Conservation (phyloP, 2,888 invertebrate genomes). For the Homarus gammarus region DNA sequence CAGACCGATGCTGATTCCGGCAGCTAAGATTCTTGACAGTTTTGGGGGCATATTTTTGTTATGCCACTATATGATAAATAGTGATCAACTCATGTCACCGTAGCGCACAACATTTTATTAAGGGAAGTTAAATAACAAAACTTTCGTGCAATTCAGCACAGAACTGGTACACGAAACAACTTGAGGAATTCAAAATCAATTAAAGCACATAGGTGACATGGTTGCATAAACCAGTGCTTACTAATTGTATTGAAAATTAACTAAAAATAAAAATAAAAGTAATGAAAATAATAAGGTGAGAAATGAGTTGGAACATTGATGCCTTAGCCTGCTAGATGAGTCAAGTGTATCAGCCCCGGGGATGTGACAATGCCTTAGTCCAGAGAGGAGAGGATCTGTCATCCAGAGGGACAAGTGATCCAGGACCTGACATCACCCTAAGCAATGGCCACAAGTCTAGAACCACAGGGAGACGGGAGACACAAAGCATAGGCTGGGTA, state of each 20-base stretch:
- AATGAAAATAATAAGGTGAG: slow-evolving; percentile 60
- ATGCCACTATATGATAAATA: slow-evolving; percentile 65
- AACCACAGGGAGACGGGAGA: slow-evolving; percentile 60
- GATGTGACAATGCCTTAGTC: slow-evolving; percentile 51
- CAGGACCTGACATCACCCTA: slow-evolving; percentile 45
- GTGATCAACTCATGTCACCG: slow-evolving; percentile 65
- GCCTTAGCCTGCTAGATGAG: slow-evolving; percentile 48
- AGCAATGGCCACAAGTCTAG: slow-evolving; percentile 31
- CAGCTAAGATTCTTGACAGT: slow-evolving; percentile 63
- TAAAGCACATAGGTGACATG: slow-evolving; percentile 66
- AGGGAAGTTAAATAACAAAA: not conserved
- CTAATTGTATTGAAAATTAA: slow-evolving; percentile 58
- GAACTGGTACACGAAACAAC: not conserved
- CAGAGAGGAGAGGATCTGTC: slow-evolving; percentile 51
- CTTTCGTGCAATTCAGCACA: not conserved
- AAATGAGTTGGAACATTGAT: slow-evolving; percentile 47
- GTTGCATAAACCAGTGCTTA: slow-evolving; percentile 68
- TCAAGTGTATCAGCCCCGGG: slow-evolving; percentile 47
- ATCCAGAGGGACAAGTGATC: slow-evolving; percentile 40
- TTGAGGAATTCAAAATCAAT: slow-evolving; percentile 20
- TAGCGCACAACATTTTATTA: slow-evolving; percentile 37
- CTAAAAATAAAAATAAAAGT: slow-evolving; percentile 50
- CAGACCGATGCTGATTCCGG: slow-evolving; percentile 74
- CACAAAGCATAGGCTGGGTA: slow-evolving; percentile 52
- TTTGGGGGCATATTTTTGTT: slow-evolving; percentile 65